Conservation (phyloP, 23 tunicate genomes). For the Botrylloides violaceus region DNA sequence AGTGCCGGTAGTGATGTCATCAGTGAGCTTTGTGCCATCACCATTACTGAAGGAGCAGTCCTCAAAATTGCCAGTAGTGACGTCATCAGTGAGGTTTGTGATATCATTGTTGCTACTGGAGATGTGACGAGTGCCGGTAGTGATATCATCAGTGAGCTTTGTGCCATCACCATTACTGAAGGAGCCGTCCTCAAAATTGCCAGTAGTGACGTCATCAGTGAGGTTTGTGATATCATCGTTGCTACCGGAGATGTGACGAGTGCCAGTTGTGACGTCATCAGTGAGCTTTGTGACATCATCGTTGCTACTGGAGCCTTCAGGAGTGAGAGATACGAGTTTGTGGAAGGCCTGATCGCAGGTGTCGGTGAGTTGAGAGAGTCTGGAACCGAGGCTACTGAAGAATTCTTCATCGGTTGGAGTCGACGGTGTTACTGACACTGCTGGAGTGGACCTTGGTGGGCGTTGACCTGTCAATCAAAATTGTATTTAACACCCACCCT, state of each 20-base stretch:
- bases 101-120: not conserved
- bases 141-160: constrained; percentile 5
- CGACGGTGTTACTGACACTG: constrained; percentile 1
- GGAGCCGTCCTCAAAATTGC: not conserved
- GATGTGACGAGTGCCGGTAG: not conserved
- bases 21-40: not conserved
- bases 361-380: constrained; percentile 27
- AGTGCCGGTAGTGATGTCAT: not conserved
- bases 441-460: constrained; percentile 2
- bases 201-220: not conserved
- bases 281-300: constrained; percentile 8
- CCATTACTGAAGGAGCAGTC: not conserved
- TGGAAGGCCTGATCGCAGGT: not conserved
- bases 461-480: not conserved
- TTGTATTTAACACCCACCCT: not conserved
- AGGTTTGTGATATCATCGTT: not conserved
- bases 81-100: not conserved
- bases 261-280: constrained; percentile 3
- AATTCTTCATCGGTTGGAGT: constrained; percentile 8
- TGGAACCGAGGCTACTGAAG: constrained; percentile 18
- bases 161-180: constrained; percentile 8
- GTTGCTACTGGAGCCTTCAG: constrained; percentile 8
- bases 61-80: not conserved
- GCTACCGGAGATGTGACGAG: not conserved
- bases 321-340: constrained; percentile 26